Conservation (phyloP, 2,888 invertebrate genomes). For the Thyatira batis region DNA sequence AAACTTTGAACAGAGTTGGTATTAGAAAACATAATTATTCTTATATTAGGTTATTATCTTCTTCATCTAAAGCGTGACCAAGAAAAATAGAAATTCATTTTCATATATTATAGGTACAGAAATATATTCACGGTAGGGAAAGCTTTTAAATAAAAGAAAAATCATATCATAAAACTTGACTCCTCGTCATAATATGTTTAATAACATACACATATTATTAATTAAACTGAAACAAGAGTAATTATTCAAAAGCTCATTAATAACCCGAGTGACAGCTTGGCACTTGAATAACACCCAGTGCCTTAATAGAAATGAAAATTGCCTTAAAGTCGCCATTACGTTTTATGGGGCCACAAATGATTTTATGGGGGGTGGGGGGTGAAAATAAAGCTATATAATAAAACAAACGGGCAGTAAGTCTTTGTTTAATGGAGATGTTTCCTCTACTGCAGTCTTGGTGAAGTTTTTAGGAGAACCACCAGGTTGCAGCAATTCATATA, state of each 20-base stretch:
- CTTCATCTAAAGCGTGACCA: too few relatives aligned
- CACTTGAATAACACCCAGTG: constrained; percentile 22
- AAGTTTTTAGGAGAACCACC: too few relatives aligned
- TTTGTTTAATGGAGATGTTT: background rate
- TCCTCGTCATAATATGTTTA: too few relatives aligned
- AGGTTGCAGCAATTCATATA: too few relatives aligned
- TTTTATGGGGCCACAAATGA: constrained; percentile 29
- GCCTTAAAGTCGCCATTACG: constrained; percentile 18
- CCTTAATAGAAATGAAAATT: constrained; percentile 18
- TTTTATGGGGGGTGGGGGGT: constrained; percentile 11
- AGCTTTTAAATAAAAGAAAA: too few relatives aligned
- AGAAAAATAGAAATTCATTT: too few relatives aligned
- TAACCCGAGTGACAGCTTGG: constrained; percentile 26
- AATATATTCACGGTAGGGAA: too few relatives aligned
- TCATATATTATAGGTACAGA: too few relatives aligned
- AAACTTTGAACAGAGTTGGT: too few relatives aligned
- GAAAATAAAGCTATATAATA: background rate
- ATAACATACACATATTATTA: constrained; percentile 12
- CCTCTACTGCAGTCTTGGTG: background rate
- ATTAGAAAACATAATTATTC: too few relatives aligned
- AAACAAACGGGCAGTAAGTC: background rate
- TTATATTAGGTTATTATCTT: too few relatives aligned
- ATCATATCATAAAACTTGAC: too few relatives aligned
- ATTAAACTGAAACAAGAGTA: constrained; percentile 7
- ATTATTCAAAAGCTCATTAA: constrained; percentile 17